These are phyloP conservation scores for Pogonognathellus flavescens DNA, from an alignment of 1,140 invertebrate genomes.

Conservation along the genomic window DNA sequence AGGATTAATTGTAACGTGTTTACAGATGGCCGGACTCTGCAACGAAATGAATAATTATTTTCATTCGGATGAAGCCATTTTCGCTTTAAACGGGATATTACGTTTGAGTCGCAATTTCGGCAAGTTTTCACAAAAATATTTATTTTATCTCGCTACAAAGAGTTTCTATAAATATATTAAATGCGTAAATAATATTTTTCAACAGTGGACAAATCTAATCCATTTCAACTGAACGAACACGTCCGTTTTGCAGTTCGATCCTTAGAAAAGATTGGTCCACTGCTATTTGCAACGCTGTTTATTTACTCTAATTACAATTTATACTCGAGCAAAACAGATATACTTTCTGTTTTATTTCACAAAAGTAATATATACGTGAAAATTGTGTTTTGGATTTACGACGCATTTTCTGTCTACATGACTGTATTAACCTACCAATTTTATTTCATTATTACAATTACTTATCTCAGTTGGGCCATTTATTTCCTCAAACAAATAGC, in stretches of 20 bases:
- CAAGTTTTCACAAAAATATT: background rate
- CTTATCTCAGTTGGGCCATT: background rate
- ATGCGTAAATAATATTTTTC: background rate
- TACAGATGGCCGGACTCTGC: too few species aligned
- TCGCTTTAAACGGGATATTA: background rate
- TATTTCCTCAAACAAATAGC: background rate
- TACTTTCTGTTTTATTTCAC: background rate
- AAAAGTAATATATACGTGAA: background rate
- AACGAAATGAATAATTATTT: background rate
- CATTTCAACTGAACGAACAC: background rate
- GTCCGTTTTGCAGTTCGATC: background rate
- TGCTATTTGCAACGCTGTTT: background rate
- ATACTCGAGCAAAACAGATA: background rate
- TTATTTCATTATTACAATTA: background rate
- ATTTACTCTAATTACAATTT: background rate
- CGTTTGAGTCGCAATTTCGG: background rate
- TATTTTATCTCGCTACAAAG: background rate
- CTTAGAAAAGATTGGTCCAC: background rate
- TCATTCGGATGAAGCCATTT: background rate
- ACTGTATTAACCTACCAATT: background rate
- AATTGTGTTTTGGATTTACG: background rate
- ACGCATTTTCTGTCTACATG: background rate
- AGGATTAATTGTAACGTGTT: background rate
- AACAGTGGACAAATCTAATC: background rate
- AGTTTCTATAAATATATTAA: background rate